These are phyloP conservation scores for Dermolepida albohirtum DNA, from an alignment of 2,888 invertebrate species.

Conservation along the genomic window DNA sequence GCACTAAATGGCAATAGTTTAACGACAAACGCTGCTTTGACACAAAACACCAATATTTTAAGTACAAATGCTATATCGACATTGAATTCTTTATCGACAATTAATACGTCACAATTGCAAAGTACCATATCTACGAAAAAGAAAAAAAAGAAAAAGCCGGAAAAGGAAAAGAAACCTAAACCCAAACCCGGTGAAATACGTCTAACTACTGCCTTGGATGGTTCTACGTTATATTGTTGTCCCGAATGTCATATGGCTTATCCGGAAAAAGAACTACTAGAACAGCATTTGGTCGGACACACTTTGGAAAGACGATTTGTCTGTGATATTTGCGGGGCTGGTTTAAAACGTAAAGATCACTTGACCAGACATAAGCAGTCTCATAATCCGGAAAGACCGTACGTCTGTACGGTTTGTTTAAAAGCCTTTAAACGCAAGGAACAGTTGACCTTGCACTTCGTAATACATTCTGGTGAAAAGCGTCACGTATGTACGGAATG, in stretches of 20 bases:
- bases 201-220: conserved; percentile 82
- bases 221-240: conserved; percentile 87
- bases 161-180: conserved; percentile 83
- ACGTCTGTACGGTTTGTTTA: conserved; percentile 87
- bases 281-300: conserved; percentile 88
- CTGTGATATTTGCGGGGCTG: conserved; percentile 91
- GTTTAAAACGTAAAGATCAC: conserved; percentile 88
- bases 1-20: conserved; percentile 57
- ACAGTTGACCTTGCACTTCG: conserved; percentile 88
- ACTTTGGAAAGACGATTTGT: conserved; percentile 87
- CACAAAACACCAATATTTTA: conserved; percentile 55
- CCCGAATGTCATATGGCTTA: conserved; percentile 93
- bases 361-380: conserved; percentile 88
- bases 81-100: conserved; percentile 65
- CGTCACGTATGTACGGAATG: conserved; percentile 89
- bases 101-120: conserved; percentile 61
- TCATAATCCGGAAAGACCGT: conserved; percentile 89
- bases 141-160: conserved; percentile 83
- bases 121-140: conserved; percentile 71
- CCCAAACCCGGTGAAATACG: conserved; percentile 88
- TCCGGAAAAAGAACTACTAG: conserved; percentile 84
- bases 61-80: conserved; percentile 68
- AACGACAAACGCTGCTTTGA: conserved; percentile 55
- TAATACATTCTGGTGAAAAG: conserved; percentile 91
- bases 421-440: conserved; percentile 92